Conservation (phyloP, 2,888 invertebrate species). For the Scaptomyza parva region DNA sequence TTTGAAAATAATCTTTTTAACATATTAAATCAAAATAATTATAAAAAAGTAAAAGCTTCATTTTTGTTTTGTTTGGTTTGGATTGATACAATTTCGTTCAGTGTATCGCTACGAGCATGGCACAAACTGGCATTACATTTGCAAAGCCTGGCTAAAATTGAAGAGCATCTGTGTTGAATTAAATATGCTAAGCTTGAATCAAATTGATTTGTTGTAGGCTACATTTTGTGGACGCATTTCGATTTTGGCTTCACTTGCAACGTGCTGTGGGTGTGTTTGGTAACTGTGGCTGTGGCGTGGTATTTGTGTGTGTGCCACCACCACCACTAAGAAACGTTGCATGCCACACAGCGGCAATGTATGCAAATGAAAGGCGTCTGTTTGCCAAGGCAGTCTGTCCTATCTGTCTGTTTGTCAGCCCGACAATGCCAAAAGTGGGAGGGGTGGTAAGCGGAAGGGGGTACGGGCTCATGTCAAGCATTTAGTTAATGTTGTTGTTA, state of each 20-base stretch:
- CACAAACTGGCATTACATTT: conserved; percentile 15
- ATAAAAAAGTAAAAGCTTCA: too few relatives aligned
- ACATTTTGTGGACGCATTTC: conserved; percentile 53
- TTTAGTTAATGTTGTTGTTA: conserved; percentile 69
- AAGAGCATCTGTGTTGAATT: conserved; percentile 55
- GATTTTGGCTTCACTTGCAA: conserved; percentile 33
- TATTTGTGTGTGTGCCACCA: conserved; percentile 5
- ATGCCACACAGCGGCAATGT: conserved; percentile 29
- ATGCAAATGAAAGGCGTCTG: conserved; percentile 72
- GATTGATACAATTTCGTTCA: conserved; percentile 3
- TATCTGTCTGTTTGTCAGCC: conserved; percentile 1
- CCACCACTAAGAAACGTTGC: conserved; percentile 5
- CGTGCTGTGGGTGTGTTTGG: conserved; percentile 2
- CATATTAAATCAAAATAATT: too few relatives aligned
- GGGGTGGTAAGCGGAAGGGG: conserved; percentile 9
- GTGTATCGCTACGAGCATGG: not conserved
- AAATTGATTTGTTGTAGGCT: conserved; percentile 74
- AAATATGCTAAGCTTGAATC: conserved; percentile 58
- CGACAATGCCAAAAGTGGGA: not conserved
- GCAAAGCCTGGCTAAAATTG: conserved; percentile 14
- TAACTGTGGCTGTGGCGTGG: conserved; percentile 14
- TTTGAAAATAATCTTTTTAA: too few relatives aligned
- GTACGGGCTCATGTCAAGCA: conserved; percentile 22
- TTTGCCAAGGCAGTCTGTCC: conserved; percentile 40
- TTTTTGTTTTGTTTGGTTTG: too few relatives aligned